Percentiles rank a stretch among this genome's conserved stretches.
Conservation (phyloP, 2,888 invertebrate genomes). For the Nomada fucata region DNA sequence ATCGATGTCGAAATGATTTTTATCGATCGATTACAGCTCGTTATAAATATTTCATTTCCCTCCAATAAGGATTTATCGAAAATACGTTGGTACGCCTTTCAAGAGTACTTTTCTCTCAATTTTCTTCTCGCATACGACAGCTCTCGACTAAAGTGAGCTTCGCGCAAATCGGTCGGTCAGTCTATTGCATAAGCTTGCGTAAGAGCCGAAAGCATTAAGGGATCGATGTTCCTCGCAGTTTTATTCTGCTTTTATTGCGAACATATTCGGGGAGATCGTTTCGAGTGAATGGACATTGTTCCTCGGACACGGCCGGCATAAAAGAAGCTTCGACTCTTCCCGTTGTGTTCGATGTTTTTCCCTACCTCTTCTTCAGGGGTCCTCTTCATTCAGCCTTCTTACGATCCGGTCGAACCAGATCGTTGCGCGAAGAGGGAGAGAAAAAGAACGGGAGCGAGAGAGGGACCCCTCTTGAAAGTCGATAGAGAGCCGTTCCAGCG, state of each 20-base stretch:
- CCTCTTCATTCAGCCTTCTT: conserved; percentile 74
- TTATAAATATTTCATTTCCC: no score
- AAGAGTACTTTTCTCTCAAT: no score
- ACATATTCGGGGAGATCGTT: conserved; percentile 52
- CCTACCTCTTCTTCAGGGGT: conserved; percentile 56
- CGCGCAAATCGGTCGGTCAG: no score
- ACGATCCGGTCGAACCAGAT: conserved; percentile 75
- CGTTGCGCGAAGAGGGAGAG: conserved; percentile 47
- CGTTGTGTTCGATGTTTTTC: conserved; percentile 60
- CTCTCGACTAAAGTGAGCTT: no score
- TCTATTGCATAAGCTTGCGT: conserved; percentile 5
- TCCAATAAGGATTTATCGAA: no score
- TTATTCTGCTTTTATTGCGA: conserved; percentile 48
- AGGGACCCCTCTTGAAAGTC: conserved; percentile 12
- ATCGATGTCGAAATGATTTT: no score
- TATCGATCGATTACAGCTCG: no score
- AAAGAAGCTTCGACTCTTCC: conserved; percentile 39
- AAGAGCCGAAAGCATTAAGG: neutral
- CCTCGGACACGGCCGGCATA: conserved; percentile 43
- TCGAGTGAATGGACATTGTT: conserved; percentile 67
- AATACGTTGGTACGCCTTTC: no score
- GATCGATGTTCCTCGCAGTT: conserved; percentile 8
- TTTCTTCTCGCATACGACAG: no score
- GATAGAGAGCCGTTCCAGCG: conserved; percentile 6
- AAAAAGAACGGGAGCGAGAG: neutral